Evolutionary conservation across 1,140 invertebrate species (phyloP).

Genomic region (Heliconius congener): DNA sequence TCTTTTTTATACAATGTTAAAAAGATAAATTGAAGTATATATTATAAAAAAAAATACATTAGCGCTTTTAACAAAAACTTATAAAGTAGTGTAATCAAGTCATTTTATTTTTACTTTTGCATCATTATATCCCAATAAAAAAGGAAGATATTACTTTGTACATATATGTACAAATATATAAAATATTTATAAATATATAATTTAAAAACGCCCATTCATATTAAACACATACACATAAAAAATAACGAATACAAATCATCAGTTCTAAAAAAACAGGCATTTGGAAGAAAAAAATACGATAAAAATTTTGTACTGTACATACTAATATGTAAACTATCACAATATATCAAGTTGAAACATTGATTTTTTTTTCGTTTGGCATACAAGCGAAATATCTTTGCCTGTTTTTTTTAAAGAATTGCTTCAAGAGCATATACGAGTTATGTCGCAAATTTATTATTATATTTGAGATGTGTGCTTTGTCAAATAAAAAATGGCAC

Average conservation of each 20-base stretch:
- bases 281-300: constrained; percentile 8
- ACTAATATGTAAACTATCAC: background rate
- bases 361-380: background rate
- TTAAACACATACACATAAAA: constrained; percentile 8
- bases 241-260: background rate
- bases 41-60: too few species aligned
- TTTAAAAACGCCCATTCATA: constrained; percentile 13
- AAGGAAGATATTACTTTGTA: background rate
- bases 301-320: constrained; percentile 6
- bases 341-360: background rate
- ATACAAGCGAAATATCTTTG: constrained; percentile 5
- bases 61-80: too few species aligned
- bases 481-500: background rate
- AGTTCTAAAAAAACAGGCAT: constrained; percentile 20
- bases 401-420: background rate
- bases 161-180: background rate
- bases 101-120: too few species aligned
- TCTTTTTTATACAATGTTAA: too few species aligned
- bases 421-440: background rate
- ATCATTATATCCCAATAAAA: too few species aligned
- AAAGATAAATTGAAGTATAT: too few species aligned
- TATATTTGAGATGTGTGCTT: background rate
- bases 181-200: background rate
- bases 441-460: constrained; percentile 3
- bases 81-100: too few species aligned